phyloP scores from a whole-genome alignment of 2,113 vertebrate species.

The Ginglymostoma cirratum region DNA sequence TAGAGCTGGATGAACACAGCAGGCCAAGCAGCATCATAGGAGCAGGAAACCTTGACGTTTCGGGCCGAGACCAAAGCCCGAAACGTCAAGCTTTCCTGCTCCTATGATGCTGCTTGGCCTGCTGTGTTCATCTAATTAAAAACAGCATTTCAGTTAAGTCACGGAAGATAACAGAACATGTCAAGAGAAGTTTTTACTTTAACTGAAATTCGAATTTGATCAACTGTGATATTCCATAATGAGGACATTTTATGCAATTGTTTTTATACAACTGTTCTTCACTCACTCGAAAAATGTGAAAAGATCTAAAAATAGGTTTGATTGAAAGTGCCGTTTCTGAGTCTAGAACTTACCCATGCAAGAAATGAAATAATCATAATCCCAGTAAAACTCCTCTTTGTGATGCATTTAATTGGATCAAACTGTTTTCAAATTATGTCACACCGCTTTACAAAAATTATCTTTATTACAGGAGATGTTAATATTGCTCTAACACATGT shows the following conservation, averaged over 20 bases:
- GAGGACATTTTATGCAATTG: neutral
- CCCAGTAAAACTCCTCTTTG: neutral
- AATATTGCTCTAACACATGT: neutral
- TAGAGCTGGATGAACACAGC: no score
- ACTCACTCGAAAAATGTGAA: neutral
- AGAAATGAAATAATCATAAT: slow-evolving; percentile 11
- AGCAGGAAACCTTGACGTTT: no score
- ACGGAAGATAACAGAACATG: neutral
- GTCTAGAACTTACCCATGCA: no score
- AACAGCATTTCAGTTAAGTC: neutral
- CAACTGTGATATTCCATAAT: neutral
- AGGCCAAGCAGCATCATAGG: no score
- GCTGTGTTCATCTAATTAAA: no score
- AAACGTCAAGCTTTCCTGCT: no score
- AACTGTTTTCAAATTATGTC: neutral
- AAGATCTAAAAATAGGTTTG: neutral
- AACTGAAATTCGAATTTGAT: neutral
- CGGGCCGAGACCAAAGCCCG: no score
- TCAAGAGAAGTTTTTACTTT: neutral
- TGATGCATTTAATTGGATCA: slow-evolving; percentile 4
- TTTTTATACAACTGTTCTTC: neutral
- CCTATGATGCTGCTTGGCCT: no score
- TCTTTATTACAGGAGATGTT: neutral
- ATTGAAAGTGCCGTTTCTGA: neutral
- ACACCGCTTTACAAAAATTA: neutral